phyloP scores from a whole-genome alignment of 2,797 vertebrate species.

The Sardinella longiceps region DNA sequence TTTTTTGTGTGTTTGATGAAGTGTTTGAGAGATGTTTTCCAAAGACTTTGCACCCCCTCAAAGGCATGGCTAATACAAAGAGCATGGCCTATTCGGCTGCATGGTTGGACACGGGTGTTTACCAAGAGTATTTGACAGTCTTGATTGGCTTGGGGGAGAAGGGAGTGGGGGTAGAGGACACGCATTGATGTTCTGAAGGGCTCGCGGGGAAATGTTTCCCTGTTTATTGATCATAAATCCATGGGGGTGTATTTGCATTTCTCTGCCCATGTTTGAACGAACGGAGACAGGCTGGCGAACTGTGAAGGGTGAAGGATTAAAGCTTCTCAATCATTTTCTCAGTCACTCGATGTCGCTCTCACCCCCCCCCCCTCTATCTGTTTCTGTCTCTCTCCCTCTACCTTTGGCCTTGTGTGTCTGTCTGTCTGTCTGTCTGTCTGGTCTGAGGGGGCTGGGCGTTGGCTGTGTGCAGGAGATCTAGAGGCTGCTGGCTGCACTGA shows the following conservation, averaged over 20 bases:
- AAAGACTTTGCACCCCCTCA: not conserved
- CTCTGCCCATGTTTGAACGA: constrained; percentile 25
- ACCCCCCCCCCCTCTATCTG: not conserved
- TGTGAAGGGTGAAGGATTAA: constrained; percentile 36
- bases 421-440: no score
- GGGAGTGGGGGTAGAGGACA: constrained; percentile 57
- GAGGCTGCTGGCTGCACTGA: no score
- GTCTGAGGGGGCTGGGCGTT: not conserved
- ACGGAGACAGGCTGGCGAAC: not conserved
- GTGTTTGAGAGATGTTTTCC: constrained; percentile 34
- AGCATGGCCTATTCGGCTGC: not conserved
- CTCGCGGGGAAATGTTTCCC: constrained; percentile 59
- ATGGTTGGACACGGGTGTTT: constrained; percentile 21
- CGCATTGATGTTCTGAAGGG: constrained; percentile 2
- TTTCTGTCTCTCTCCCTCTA: constrained; percentile 20
- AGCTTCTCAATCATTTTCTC: not conserved
- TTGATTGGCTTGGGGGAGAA: constrained; percentile 64
- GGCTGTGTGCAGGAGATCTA: no score
- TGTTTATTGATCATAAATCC: constrained; percentile 66
- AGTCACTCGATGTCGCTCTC: not conserved
- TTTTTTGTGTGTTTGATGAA: constrained; percentile 56
- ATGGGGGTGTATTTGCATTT: constrained; percentile 65
- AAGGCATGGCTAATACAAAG: not conserved
- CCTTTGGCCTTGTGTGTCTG: not conserved
- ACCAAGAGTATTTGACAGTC: constrained; percentile 47